Conservation (phyloP, 2,888 invertebrate genomes). For the Amblyjoppa proteus region DNA sequence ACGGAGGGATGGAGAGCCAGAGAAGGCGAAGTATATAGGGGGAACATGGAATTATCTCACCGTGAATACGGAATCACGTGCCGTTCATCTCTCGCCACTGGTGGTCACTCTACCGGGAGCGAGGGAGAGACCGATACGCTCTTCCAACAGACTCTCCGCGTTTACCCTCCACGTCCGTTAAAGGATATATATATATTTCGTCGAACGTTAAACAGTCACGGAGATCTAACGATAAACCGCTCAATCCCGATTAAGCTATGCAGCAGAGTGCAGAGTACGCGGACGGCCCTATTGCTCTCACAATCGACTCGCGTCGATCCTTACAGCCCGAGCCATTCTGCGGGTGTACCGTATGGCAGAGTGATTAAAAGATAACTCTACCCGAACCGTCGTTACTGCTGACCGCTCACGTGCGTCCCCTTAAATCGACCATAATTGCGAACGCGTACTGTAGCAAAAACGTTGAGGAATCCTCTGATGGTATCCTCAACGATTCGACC, state of each 20-base stretch:
- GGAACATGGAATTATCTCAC: slow-evolving; percentile 74
- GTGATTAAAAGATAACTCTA: slow-evolving; percentile 1
- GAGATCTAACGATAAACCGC: slow-evolving; percentile 61
- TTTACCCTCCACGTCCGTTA: slow-evolving; percentile 21
- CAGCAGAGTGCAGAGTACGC: slow-evolving; percentile 17
- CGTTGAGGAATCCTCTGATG: no score
- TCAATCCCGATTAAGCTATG: slow-evolving; percentile 65
- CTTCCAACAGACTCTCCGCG: slow-evolving; percentile 8
- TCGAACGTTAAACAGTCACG: slow-evolving; percentile 48
- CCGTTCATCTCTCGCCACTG: slow-evolving; percentile 73
- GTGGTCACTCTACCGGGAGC: slow-evolving; percentile 55
- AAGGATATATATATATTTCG: slow-evolving; percentile 47
- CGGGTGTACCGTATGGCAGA: not conserved
- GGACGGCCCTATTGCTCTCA: slow-evolving; percentile 24
- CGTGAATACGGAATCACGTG: slow-evolving; percentile 75
- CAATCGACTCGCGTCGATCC: slow-evolving; percentile 54
- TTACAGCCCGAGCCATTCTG: slow-evolving; percentile 34
- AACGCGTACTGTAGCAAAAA: not conserved
- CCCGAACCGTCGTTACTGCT: not conserved
- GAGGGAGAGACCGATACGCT: slow-evolving; percentile 3
- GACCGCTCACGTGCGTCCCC: not conserved
- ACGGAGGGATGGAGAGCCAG: slow-evolving; percentile 4
- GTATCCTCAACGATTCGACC: no score
- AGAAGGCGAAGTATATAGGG: slow-evolving; percentile 40
- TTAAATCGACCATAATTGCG: not conserved